phyloP scores from a whole-genome alignment of 2,888 invertebrate genomes.

The Gisinianus flammeolus region DNA sequence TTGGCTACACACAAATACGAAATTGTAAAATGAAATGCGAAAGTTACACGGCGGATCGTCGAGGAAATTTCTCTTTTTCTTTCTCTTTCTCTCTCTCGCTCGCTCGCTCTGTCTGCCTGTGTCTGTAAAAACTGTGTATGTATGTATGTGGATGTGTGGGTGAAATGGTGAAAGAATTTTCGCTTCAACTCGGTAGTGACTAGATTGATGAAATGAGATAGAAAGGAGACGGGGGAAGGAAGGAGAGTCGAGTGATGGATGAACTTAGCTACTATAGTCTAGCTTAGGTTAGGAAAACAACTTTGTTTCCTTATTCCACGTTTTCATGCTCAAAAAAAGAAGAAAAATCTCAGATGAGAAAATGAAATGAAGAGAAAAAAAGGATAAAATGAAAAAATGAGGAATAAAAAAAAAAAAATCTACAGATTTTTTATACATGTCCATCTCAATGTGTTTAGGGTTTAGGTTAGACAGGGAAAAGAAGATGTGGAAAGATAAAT shows the following conservation, averaged over 20 bases:
- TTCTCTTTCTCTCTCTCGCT: too few species aligned
- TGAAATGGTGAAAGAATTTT: constrained; percentile 19
- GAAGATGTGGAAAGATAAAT: background rate
- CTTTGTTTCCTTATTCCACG: constrained; percentile 5
- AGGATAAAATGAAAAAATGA: too few species aligned
- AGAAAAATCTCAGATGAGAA: background rate
- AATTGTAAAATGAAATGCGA: background rate
- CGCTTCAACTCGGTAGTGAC: constrained; percentile 30
- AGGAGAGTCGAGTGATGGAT: constrained; percentile 31
- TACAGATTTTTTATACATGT: too few species aligned
- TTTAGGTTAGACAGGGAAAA: constrained; percentile 1
- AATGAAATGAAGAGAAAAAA: background rate
- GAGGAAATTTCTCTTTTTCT: background rate
- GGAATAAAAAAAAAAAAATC: too few species aligned
- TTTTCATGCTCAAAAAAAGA: background rate
- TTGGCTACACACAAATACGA: background rate
- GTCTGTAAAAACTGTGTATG: background rate
- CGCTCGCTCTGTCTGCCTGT: background rate
- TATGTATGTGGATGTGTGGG: background rate
- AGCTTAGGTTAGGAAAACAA: constrained; percentile 6
- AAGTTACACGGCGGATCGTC: background rate
- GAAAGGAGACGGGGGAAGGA: constrained; percentile 35
- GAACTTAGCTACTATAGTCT: background rate
- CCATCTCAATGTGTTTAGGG: too few species aligned
- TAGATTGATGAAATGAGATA: constrained; percentile 38